Conservation (phyloP, 2,113 vertebrate species). For the Hippocampus zosterae region DNA sequence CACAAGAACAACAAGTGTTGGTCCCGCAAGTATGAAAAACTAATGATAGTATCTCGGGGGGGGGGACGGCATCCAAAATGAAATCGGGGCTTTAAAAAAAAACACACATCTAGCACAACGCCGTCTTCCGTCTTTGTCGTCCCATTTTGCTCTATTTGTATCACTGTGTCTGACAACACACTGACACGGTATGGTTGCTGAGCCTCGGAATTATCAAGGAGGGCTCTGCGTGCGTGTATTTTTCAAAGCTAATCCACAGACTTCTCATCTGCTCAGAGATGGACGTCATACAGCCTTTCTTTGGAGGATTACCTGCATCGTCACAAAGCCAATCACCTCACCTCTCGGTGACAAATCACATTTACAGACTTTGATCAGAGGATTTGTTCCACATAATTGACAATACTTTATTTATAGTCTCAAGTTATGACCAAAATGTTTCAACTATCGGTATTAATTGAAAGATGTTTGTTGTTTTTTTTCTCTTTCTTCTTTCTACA, state of each 20-base stretch:
- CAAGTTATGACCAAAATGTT: neutral
- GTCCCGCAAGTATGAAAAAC: neutral
- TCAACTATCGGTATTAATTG: neutral
- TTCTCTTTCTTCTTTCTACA: too few species aligned
- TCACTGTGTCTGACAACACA: neutral
- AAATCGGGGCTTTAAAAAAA: too few species aligned
- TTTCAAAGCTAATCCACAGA: conserved; percentile 51
- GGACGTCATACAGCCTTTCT: conserved; percentile 38
- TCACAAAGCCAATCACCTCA: conserved; percentile 38
- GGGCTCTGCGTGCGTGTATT: conserved; percentile 15
- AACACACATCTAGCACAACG: neutral
- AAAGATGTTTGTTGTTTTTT: too few species aligned
- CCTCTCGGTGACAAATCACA: conserved; percentile 1
- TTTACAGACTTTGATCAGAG: neutral
- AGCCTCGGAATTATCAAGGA: neutral
- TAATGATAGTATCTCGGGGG: neutral
- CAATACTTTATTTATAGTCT: neutral
- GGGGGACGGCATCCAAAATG: neutral
- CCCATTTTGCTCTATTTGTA: neutral
- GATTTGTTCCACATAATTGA: neutral
- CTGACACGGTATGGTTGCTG: neutral
- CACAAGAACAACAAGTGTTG: neutral
- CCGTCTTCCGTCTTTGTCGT: neutral
- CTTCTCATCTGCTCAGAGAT: conserved; percentile 56
- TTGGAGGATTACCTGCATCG: conserved; percentile 48